Percentiles rank a stretch among this genome's conserved stretches.
These are phyloP conservation scores for Episyrphus balteatus DNA, from an alignment of 1,140 invertebrate species.

Conservation along the genomic window DNA sequence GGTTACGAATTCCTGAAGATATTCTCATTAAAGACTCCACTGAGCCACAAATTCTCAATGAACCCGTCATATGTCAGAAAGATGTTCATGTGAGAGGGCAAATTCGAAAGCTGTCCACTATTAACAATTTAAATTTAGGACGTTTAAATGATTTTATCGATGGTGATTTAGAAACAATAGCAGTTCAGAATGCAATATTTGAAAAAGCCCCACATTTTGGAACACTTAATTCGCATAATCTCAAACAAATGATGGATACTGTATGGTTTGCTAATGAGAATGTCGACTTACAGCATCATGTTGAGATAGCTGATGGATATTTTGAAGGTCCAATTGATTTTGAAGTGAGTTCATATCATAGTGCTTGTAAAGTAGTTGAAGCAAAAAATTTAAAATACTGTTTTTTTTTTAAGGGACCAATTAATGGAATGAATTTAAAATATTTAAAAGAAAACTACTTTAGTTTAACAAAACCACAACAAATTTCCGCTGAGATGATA, in stretches of 20 bases:
- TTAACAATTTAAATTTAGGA: slow-evolving; percentile 8
- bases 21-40: slow-evolving; percentile 8
- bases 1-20: slow-evolving; percentile 21
- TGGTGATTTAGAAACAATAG: slow-evolving; percentile 6
- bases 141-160: slow-evolving; percentile 10
- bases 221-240: slow-evolving; percentile 14
- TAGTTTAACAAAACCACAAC: slow-evolving; percentile 12
- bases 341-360: slow-evolving; percentile 11
- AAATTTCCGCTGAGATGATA: slow-evolving; percentile 3
- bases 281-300: slow-evolving; percentile 11
- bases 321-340: slow-evolving; percentile 25
- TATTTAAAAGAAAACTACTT: slow-evolving; percentile 23
- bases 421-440: slow-evolving; percentile 20
- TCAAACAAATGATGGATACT: slow-evolving; percentile 15
- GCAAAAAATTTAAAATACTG: background rate
- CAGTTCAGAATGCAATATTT: slow-evolving; percentile 20
- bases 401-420: slow-evolving; percentile 13
- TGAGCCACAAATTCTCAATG: background rate
- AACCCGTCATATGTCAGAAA: background rate
- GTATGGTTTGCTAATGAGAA: slow-evolving; percentile 30
- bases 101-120: background rate
- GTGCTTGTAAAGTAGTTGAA: background rate
- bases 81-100: slow-evolving; percentile 3
- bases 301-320: slow-evolving; percentile 9
- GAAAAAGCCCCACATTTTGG: slow-evolving; percentile 10